Evolutionary conservation across 2,888 invertebrate species (phyloP).

Genomic region (Yponomeuta plumbellus): DNA sequence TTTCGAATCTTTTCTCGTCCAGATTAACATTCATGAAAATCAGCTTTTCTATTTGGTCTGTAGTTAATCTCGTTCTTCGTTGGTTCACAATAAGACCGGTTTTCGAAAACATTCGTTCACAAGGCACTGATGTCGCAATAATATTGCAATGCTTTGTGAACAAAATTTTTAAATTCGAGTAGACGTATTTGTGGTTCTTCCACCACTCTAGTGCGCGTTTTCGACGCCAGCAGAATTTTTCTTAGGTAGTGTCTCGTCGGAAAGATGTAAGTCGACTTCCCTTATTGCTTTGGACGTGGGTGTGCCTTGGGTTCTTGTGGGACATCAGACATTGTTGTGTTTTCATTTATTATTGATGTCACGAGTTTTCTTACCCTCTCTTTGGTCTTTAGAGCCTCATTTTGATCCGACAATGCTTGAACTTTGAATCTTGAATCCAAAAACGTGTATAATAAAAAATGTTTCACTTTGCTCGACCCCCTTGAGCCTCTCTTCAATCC

Average conservation of each 20-base stretch:
- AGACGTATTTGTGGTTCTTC: slow-evolving; percentile 6
- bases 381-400: slow-evolving; percentile 10
- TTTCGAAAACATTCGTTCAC: too few species aligned
- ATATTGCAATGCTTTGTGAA: slow-evolving; percentile 15
- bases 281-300: slow-evolving; percentile 14
- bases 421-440: slow-evolving; percentile 10
- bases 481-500: not conserved
- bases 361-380: slow-evolving; percentile 2
- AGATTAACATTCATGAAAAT: slow-evolving; percentile 11
- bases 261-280: slow-evolving; percentile 15
- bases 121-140: slow-evolving; percentile 15
- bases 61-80: slow-evolving; percentile 14
- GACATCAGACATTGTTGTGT: too few species aligned
- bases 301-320: slow-evolving; percentile 10
- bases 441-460: too few species aligned
- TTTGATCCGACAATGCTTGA: slow-evolving; percentile 12
- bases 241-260: slow-evolving; percentile 6
- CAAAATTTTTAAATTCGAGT: slow-evolving; percentile 15
- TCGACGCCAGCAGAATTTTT: slow-evolving; percentile 13
- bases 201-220: slow-evolving; percentile 16
- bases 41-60: slow-evolving; percentile 10
- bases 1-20: too few species aligned
- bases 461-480: slow-evolving; percentile 12
- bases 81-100: slow-evolving; percentile 13
- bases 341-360: not conserved